Evolutionary conservation across 2,888 invertebrate species (phyloP).

Genomic region (Chymomyza amoena): DNA sequence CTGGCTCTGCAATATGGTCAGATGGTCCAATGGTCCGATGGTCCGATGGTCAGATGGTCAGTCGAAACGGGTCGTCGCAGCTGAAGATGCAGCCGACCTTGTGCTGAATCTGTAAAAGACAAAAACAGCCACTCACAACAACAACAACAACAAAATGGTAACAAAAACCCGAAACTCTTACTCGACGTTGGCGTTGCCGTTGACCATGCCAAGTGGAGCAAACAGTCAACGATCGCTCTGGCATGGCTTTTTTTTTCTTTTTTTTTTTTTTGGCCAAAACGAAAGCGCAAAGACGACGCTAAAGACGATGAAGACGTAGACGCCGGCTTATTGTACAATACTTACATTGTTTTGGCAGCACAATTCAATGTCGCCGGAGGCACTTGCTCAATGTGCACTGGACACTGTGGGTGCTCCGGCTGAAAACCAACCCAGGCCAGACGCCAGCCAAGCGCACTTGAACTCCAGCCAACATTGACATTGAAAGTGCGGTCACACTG

Average conservation of each 20-base stretch:
- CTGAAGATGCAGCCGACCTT: constrained; percentile 71
- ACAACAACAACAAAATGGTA: constrained; percentile 18
- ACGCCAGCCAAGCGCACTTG: constrained; percentile 26
- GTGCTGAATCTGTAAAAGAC: constrained; percentile 56
- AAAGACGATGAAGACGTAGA: background rate
- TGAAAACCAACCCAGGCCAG: constrained; percentile 33
- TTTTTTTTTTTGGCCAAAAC: no score
- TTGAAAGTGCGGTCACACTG: constrained; percentile 43
- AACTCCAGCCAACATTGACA: constrained; percentile 52
- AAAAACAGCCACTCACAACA: constrained; percentile 27
- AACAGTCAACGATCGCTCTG: constrained; percentile 42
- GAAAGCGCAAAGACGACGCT: background rate
- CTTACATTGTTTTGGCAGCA: background rate
- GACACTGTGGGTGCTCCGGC: constrained; percentile 24
- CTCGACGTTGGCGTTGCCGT: constrained; percentile 1
- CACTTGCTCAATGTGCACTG: background rate
- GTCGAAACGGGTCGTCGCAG: constrained; percentile 1
- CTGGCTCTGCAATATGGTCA: constrained; percentile 47
- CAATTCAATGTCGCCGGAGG: constrained; percentile 36
- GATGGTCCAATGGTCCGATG: constrained; percentile 18
- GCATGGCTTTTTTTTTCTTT: constrained; percentile 13
- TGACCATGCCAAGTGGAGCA: constrained; percentile 44
- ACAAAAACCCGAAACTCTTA: background rate
- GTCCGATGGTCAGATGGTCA: background rate
- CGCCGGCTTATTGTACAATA: background rate